A percentile compares a stretch with the other conserved stretches of the same genome.
These are phyloP conservation scores for Tetramorium parvispinum DNA, from an alignment of 1,140 invertebrate genomes.

Conservation along the genomic window DNA sequence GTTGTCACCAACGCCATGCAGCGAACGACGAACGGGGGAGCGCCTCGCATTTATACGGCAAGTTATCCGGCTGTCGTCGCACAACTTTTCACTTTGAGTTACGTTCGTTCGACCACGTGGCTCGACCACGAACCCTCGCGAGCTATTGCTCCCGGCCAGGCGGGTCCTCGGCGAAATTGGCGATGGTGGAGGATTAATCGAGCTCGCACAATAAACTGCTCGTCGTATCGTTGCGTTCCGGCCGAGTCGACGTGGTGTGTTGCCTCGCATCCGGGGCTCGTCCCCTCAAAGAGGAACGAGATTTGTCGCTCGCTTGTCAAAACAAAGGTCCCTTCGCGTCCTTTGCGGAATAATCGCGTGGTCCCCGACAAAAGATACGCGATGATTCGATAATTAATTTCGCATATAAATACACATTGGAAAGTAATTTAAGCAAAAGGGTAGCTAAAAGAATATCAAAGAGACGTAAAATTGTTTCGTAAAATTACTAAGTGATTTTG, in stretches of 20 bases:
- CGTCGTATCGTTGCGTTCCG: slow-evolving; percentile 23
- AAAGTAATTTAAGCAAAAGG: neutral
- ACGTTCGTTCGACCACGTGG: slow-evolving; percentile 41
- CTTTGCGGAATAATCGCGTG: neutral
- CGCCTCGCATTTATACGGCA: slow-evolving; percentile 55
- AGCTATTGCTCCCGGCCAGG: neutral
- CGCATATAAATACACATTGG: neutral
- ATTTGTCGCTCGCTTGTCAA: slow-evolving; percentile 29
- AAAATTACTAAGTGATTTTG: neutral
- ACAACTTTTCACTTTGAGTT: slow-evolving; percentile 63
- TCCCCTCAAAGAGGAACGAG: slow-evolving; percentile 28
- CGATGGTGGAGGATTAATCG: slow-evolving; percentile 45
- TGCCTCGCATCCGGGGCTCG: neutral
- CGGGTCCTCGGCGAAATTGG: slow-evolving; percentile 56
- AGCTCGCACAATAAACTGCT: slow-evolving; percentile 56
- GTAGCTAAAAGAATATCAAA: neutral
- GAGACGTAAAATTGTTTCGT: neutral
- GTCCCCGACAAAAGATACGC: neutral
- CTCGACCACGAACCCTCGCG: slow-evolving; percentile 3
- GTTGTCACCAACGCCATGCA: slow-evolving; percentile 25
- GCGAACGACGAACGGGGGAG: slow-evolving; percentile 29
- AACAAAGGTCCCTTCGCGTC: neutral
- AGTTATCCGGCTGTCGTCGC: slow-evolving; percentile 48
- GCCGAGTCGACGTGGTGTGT: neutral
- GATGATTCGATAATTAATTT: slow-evolving; percentile 15